These are phyloP conservation scores for Chiroxiphia lanceolata DNA, from an alignment of 2,797 vertebrate genomes.

Conservation along the genomic window DNA sequence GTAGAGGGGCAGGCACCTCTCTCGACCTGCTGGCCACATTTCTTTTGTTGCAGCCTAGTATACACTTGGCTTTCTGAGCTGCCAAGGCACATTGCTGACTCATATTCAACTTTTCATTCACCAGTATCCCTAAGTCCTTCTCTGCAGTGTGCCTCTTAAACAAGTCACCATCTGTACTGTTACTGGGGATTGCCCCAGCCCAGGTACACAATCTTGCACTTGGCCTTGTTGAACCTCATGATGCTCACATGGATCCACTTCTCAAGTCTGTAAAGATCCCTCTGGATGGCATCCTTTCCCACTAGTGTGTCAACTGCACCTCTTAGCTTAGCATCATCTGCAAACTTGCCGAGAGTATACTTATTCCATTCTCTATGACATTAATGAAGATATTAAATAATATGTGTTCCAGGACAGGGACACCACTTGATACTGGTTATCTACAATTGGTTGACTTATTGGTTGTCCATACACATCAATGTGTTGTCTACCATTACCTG, in stretches of 20 bases:
- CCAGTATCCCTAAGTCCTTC: background rate
- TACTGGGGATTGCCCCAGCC: background rate
- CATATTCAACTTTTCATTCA: background rate
- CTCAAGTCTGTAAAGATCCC: background rate
- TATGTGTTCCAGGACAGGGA: background rate
- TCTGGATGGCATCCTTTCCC: background rate
- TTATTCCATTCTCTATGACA: background rate
- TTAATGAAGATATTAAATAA: background rate
- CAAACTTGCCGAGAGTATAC: background rate
- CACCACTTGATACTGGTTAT: background rate
- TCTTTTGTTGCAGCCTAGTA: background rate
- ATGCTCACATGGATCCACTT: background rate
- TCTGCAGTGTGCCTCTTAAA: background rate
- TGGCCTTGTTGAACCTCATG: background rate
- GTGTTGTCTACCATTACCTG: background rate
- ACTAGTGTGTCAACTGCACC: background rate
- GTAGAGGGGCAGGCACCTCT: background rate
- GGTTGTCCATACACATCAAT: accelerated
- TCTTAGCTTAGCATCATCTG: background rate
- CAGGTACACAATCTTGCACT: background rate
- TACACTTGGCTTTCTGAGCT: background rate
- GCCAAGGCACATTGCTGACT: accelerated
- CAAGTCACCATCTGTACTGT: background rate
- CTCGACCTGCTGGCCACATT: accelerated
- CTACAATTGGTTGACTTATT: background rate